phyloP scores from a whole-genome alignment of 64 coral and sea anemone genomes.

The Porites australiensis region DNA sequence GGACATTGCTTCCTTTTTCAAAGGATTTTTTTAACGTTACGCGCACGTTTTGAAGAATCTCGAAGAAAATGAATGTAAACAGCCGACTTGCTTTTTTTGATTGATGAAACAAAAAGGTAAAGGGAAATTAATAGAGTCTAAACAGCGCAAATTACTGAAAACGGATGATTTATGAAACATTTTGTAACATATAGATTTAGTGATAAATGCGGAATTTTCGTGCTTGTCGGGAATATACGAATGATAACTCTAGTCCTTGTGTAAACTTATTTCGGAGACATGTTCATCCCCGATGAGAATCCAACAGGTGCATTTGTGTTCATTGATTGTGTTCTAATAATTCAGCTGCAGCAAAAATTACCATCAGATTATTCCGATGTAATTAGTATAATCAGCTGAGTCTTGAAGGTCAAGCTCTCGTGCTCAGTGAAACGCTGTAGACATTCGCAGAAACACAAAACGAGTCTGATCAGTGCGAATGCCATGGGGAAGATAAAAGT shows the following conservation, averaged over 20 bases:
- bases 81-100: too few relatives aligned
- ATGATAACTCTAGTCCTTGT: background rate
- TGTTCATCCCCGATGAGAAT: background rate
- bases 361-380: background rate
- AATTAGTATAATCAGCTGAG: constrained; percentile 35
- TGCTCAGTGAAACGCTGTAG: too few relatives aligned
- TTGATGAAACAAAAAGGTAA: too few relatives aligned
- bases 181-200: too few relatives aligned
- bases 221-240: background rate
- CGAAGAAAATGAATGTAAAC: too few relatives aligned
- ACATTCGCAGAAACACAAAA: background rate
- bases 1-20: too few relatives aligned
- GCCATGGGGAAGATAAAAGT: constrained; percentile 5
- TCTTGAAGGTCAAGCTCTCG: background rate
- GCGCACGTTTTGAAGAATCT: too few relatives aligned
- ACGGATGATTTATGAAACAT: too few relatives aligned
- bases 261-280: background rate
- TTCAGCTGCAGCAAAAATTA: background rate
- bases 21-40: too few relatives aligned
- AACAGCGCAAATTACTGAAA: too few relatives aligned
- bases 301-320: background rate
- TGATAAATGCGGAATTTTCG: background rate
- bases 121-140: too few relatives aligned
- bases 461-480: background rate
- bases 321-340: background rate